Conservation (phyloP, 2,113 vertebrate species). For the Empidonax traillii region DNA sequence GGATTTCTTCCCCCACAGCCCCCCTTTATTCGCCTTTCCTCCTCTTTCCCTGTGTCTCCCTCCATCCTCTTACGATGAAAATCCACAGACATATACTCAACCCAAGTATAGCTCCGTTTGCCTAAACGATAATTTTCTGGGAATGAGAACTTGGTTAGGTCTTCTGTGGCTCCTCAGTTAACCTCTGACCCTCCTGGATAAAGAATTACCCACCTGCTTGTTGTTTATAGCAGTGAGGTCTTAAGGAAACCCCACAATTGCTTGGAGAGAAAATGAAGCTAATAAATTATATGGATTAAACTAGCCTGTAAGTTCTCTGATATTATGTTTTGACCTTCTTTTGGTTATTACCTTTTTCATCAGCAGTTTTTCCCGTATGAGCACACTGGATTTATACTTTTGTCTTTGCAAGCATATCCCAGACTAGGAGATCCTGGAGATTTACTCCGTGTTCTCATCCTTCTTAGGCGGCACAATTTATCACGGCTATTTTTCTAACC, state of each 20-base stretch:
- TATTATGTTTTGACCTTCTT: slow-evolving; percentile 53
- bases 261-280: slow-evolving; percentile 3
- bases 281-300: not conserved
- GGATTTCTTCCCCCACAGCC: not conserved
- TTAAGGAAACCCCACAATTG: not conserved
- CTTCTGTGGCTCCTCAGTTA: not conserved
- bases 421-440: not conserved
- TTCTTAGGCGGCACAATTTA: not conserved
- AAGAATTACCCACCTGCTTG: not conserved
- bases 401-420: not conserved
- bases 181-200: not conserved
- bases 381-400: not conserved
- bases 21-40: not conserved
- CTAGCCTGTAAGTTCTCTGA: not conserved
- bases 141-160: not conserved
- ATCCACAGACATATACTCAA: not conserved
- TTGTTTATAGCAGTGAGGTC: not conserved
- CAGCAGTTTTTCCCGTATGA: not conserved
- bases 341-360: slow-evolving; percentile 28
- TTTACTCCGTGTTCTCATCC: not conserved
- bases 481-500: not conserved
- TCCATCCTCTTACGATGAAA: not conserved
- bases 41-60: not conserved
- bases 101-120: not conserved
- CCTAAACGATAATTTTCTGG: not conserved